These are phyloP conservation scores for Agriopis marginaria DNA, from an alignment of 2,888 invertebrate species.

Conservation along the genomic window DNA sequence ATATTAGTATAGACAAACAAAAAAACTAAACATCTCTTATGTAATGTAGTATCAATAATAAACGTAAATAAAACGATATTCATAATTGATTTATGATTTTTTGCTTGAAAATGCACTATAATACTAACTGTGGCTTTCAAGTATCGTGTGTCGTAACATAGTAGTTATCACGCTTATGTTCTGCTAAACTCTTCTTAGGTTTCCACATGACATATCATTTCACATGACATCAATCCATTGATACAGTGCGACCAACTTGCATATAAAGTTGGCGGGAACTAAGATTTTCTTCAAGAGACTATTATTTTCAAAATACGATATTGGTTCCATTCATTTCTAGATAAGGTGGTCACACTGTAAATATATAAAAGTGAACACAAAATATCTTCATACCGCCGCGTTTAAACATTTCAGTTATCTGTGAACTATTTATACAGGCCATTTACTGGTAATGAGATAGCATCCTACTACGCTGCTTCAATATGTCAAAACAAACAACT, in stretches of 20 bases:
- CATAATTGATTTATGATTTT: neutral
- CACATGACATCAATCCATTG: neutral
- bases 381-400: neutral
- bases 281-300: too few relatives aligned
- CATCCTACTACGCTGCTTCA: too few relatives aligned
- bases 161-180: conserved; percentile 50
- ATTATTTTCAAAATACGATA: neutral
- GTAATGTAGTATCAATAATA: neutral
- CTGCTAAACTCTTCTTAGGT: conserved; percentile 47
- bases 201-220: conserved; percentile 27
- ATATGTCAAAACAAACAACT: too few relatives aligned
- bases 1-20: too few relatives aligned
- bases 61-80: neutral
- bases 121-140: conserved; percentile 24
- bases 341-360: neutral
- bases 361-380: conserved; percentile 26
- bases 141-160: conserved; percentile 36
- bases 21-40: too few relatives aligned
- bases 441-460: neutral
- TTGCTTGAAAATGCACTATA: neutral
- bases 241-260: conserved; percentile 1
- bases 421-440: neutral
- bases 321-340: neutral
- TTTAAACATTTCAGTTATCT: neutral
- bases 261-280: neutral